Conservation (phyloP, 37 sponge, comb jelly and placozoan genomes). For the Halisarca cf. caerulea region DNA sequence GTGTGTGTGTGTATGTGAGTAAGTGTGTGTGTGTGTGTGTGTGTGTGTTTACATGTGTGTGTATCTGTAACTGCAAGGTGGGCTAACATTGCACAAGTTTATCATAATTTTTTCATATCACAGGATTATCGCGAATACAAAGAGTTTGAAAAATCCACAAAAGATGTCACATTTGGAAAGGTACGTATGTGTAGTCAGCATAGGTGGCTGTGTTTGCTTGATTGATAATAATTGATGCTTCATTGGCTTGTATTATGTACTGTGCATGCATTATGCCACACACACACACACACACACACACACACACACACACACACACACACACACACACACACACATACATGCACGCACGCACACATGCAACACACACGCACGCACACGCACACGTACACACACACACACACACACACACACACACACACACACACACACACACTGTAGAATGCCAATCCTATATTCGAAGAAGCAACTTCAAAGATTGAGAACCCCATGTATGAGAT, state of each 20-base stretch:
- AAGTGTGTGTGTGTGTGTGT: too few species aligned
- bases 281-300: too few species aligned
- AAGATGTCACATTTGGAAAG: not conserved
- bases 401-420: not conserved
- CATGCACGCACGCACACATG: not conserved
- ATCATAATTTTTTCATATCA: not conserved
- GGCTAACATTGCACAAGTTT: not conserved
- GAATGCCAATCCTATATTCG: slow-evolving; percentile 2
- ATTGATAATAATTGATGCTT: too few species aligned
- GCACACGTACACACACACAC: too few species aligned
- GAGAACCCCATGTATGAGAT: not conserved
- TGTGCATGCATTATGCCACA: too few species aligned
- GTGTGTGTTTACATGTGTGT: too few species aligned
- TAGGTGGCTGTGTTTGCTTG: too few species aligned
- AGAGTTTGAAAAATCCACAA: not conserved
- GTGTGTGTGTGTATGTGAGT: not conserved
- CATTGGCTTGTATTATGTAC: too few species aligned
- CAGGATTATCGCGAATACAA: slow-evolving; percentile 15
- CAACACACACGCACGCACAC: not conserved
- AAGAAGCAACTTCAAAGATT: not conserved
- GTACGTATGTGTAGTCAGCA: not conserved
- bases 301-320: too few species aligned
- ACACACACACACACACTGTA: not conserved
- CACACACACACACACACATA: too few species aligned
- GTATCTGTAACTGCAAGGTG: too few species aligned